Evolutionary conservation across 2,113 vertebrate species (phyloP), one percentile per base, ranked within the genome.

Genomic region (Microtus pennsylvanicus): DNA sequence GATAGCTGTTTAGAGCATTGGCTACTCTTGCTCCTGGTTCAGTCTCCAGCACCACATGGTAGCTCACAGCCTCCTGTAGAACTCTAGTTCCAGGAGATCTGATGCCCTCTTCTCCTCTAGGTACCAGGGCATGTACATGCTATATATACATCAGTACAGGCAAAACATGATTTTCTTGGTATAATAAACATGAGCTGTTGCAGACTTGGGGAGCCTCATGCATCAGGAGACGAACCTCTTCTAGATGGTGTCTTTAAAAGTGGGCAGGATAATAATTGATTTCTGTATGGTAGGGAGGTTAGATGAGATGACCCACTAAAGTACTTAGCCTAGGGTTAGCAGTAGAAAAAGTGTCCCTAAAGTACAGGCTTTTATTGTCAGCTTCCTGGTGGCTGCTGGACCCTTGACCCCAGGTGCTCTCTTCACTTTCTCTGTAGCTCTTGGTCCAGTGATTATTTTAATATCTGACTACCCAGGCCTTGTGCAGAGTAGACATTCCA

Each of bases 371-470:
- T 85, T 55, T 75, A 21, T 85, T 85, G 69, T 86, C 83, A 87
- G 86, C 67, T 69, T 72, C 61, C 69, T 38, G 0, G 65, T 70
- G 1, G 75, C 30, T 24, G 16, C 89, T 69, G 52, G 55, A 74
- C 58, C 87, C 93, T 72, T 19, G 38, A 81, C 65, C 87, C 90
- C 72, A 74, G 63, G n/a, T 17, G 7, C n/a, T 87, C 30, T 52
- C 19, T 28, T 91, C 47, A 76, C 80, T 92, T 91, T 81, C 76
- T 94, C 72, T 88, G 55, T 61, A 81, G 92, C 52, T 92, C 77
- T 93, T 81, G 85, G 24, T 70, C 75, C 42, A 26, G 9, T 63
- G 26, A 75, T 90, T 38, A 81, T 72, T 63, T 86, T 52, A 42
- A 0, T 92, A 11, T 94, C 67, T 94, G 63, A 89, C 85, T 94